Conservation (phyloP, 2,113 vertebrate genomes). For the Ellobius talpinus region DNA sequence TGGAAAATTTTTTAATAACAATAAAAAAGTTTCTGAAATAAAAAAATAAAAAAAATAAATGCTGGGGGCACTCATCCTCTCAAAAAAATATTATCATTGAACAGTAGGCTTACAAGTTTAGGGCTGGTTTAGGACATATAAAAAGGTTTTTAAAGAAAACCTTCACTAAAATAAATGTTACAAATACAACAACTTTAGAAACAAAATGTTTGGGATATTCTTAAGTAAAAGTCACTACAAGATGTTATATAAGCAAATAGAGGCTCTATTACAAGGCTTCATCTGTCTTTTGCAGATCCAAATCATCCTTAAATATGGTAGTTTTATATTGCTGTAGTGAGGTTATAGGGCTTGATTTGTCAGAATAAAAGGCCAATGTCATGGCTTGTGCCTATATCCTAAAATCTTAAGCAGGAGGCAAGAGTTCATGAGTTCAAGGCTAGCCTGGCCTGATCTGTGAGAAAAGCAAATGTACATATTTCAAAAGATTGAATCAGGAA, state of each 20-base stretch:
- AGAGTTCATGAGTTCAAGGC: not conserved
- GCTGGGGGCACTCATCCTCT: too few species aligned
- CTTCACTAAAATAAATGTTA: conserved; percentile 7
- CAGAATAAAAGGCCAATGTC: not conserved
- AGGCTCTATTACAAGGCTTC: conserved; percentile 13
- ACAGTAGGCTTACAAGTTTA: not conserved
- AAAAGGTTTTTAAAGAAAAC: not conserved
- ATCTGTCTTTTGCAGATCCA: not conserved
- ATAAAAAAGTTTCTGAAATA: too few species aligned
- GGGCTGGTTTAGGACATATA: not conserved
- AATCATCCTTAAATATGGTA: not conserved
- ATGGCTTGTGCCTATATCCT: not conserved
- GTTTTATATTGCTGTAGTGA: not conserved
- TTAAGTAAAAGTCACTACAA: conserved; percentile 33
- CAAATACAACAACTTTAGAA: conserved; percentile 17
- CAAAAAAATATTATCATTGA: not conserved
- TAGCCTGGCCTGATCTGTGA: not conserved
- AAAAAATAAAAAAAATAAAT: too few species aligned
- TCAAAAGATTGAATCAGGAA: conserved; percentile 17
- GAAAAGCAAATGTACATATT: not conserved
- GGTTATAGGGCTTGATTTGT: not conserved
- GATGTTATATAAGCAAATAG: not conserved
- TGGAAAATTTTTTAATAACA: too few species aligned
- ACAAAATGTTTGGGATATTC: not conserved
- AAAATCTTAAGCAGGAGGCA: not conserved